phyloP scores from a whole-genome alignment of 2,113 vertebrate genomes.

The Trichomycterus rosablanca region DNA sequence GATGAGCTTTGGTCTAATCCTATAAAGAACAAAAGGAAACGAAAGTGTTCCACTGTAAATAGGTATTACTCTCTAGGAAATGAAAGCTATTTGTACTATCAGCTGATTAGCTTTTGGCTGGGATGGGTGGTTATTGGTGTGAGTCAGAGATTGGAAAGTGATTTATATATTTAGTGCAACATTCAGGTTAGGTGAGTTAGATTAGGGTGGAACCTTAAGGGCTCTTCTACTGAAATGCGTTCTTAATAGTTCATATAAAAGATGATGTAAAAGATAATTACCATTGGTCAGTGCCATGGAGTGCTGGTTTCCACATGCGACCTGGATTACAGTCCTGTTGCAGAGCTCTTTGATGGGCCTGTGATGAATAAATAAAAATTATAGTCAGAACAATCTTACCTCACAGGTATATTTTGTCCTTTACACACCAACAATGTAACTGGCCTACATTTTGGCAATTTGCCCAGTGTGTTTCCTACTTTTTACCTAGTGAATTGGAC shows the following conservation, averaged over 20 bases:
- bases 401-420: no score
- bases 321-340: constrained; percentile 25
- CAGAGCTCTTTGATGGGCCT: constrained; percentile 19
- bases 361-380: background rate
- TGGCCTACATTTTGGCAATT: no score
- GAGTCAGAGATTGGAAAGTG: background rate
- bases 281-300: constrained; percentile 33
- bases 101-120: no score
- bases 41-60: no score
- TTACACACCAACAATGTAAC: no score
- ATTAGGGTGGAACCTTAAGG: background rate
- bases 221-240: background rate
- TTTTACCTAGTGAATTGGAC: no score
- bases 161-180: background rate
- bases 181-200: background rate
- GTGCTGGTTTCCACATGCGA: constrained; percentile 40
- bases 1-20: no score
- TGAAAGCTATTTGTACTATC: no score
- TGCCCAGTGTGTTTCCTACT: no score
- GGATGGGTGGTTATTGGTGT: no score
- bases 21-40: no score
- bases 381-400: background rate
- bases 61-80: no score
- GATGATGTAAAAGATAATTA: constrained; percentile 7
- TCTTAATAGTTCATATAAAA: background rate